Evolutionary conservation across 2,888 invertebrate species (phyloP), one percentile per base, ranked within the genome.

Genomic region (Acholoe squamosa): DNA sequence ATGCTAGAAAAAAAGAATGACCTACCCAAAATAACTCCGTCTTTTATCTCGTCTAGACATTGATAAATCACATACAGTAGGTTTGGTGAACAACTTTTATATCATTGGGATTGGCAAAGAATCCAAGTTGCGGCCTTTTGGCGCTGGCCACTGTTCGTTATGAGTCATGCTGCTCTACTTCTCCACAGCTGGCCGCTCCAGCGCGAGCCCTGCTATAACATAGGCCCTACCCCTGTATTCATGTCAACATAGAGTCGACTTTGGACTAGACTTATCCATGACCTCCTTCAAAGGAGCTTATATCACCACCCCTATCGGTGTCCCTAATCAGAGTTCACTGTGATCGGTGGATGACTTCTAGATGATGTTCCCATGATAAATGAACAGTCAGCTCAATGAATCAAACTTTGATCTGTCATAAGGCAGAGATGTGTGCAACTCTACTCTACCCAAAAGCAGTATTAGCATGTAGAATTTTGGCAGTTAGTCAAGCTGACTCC

Each of bases 91-190:
- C 25, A 71, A 14, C 28, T 71, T 71, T 28, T 71, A 71, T 28
- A 14, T 71, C n/a, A 28, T 71, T 71, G 12, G 67, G 54, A 54
- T 19, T n/a, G 43, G 43, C 43, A 43, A 43, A 43, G 43, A 43
- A 10, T 61, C 12, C 19, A 14, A n/a, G 61, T n/a, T 61, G 61
- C 19, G 61, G 61, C n/a, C 12, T 61, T 61, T n/a, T 71, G 28
- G 71, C 25, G 14, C 0, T 25, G 28, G 71, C 28, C 71, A 25
- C 71, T n/a, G 80, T 80, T 0, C 0, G 80, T 33, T 16, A 34
- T 80, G 80, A 80, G 80, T 80, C 80, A 80, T n/a, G 22, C 22
- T 43, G 80, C 43, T 80, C 80, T 43, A 80, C 80, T 80, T 80
- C 43, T 33, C n/a, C 34, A 1, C 80, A 33, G 80, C 80, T 33